Percentiles rank a stretch among this genome's conserved stretches.
These are phyloP conservation scores for Orthosia cruda DNA, from an alignment of 2,888 invertebrate species.

Conservation along the genomic window DNA sequence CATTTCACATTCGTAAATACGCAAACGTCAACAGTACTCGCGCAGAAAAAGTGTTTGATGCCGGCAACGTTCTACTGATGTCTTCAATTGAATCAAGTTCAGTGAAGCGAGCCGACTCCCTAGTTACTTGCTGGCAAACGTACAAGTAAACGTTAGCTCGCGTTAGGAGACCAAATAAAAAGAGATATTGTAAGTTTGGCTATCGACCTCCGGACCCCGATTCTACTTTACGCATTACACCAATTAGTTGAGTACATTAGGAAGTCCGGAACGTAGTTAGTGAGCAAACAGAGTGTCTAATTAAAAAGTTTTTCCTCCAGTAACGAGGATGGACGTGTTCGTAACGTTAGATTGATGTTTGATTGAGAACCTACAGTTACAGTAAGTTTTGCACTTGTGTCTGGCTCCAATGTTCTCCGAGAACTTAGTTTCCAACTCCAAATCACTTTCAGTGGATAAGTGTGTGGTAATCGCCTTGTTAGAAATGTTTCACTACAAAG, in stretches of 20 bases:
- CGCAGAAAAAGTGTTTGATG: slow-evolving; percentile 46
- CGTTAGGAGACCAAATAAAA: slow-evolving; percentile 53
- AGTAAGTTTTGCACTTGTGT: slow-evolving; percentile 67
- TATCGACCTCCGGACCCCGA: slow-evolving; percentile 45
- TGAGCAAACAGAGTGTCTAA: slow-evolving; percentile 71
- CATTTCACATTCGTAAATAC: slow-evolving; percentile 38
- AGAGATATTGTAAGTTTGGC: slow-evolving; percentile 55
- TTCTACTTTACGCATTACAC: slow-evolving; percentile 66
- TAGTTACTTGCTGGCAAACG: slow-evolving; percentile 55
- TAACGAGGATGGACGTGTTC: slow-evolving; percentile 72
- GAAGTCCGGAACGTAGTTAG: slow-evolving; percentile 67
- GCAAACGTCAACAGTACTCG: slow-evolving; percentile 43
- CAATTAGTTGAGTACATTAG: slow-evolving; percentile 71
- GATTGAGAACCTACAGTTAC: slow-evolving; percentile 60
- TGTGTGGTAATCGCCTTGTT: slow-evolving; percentile 61
- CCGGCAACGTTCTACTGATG: slow-evolving; percentile 41
- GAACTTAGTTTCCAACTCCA: slow-evolving; percentile 64
- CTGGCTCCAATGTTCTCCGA: slow-evolving; percentile 52
- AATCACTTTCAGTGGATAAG: slow-evolving; percentile 66
- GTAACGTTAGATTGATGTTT: slow-evolving; percentile 73
- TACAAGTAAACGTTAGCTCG: slow-evolving; percentile 54
- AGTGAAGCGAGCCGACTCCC: slow-evolving; percentile 52
- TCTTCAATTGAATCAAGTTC: slow-evolving; percentile 67
- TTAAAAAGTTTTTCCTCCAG: slow-evolving; percentile 74
- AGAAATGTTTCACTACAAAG: slow-evolving; percentile 51